A percentile compares a stretch with the other conserved stretches of the same genome.
Conservation (phyloP, 2,797 vertebrate genomes). For the Acipenser oxyrinchus region DNA sequence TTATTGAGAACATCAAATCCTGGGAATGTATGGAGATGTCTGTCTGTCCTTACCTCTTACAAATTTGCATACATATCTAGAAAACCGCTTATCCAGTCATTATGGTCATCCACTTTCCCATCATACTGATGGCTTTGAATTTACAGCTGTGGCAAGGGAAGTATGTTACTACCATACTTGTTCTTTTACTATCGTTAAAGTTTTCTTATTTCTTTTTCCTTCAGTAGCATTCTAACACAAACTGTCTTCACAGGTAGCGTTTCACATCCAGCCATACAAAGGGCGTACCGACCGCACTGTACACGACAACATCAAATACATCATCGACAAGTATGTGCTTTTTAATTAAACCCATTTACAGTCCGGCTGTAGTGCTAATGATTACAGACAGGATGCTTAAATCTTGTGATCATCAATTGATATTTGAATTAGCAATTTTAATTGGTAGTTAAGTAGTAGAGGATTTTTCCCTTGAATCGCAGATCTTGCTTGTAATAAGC, state of each 20-base stretch:
- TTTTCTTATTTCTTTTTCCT: no score
- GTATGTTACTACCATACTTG: constrained; percentile 20
- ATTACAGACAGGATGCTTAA: neutral
- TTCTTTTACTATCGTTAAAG: no score
- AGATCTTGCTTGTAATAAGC: neutral
- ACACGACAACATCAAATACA: constrained; percentile 80
- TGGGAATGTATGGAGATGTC: no score
- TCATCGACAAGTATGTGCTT: constrained; percentile 70
- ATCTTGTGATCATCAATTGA: no score
- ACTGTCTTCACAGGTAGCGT: constrained; percentile 55
- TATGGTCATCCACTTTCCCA: constrained; percentile 11
- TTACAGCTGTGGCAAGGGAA: neutral
- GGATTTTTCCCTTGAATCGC: neutral
- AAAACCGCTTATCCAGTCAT: no score
- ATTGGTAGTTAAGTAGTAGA: neutral
- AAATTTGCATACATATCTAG: no score
- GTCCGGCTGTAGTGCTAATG: neutral
- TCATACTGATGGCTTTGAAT: constrained; percentile 22
- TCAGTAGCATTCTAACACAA: no score
- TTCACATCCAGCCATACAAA: constrained; percentile 71
- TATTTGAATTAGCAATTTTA: neutral
- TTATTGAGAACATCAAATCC: no score
- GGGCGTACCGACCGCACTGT: constrained; percentile 68
- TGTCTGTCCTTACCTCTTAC: no score
- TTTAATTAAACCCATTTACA: neutral